Evolutionary conservation across 2,113 vertebrate genomes (phyloP).

Genomic region (Sterrhoptilus dennistouni): DNA sequence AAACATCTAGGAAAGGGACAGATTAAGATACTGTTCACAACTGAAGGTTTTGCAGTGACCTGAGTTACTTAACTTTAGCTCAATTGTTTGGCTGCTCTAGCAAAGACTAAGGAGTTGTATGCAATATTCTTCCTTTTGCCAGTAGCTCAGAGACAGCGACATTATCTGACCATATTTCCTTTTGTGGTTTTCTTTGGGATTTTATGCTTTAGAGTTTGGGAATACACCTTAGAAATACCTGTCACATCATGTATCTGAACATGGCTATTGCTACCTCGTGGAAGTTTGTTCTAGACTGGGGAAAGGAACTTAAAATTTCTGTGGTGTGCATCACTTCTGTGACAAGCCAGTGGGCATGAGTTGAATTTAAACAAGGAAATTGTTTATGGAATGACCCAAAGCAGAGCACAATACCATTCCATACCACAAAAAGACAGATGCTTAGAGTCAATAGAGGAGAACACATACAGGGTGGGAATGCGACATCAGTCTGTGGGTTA

Average conservation of each 20-base stretch:
- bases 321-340: background rate
- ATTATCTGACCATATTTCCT: background rate
- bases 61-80: background rate
- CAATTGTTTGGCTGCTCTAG: background rate
- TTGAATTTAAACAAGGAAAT: background rate
- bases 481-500: background rate
- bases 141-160: background rate
- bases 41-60: background rate
- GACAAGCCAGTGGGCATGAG: background rate
- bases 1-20: background rate
- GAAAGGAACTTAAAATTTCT: background rate
- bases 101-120: background rate
- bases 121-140: background rate
- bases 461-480: background rate
- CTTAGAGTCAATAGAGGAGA: background rate
- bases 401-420: background rate
- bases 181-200: background rate
- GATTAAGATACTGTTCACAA: background rate
- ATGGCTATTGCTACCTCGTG: background rate
- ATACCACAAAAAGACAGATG: background rate
- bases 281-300: background rate
- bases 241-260: background rate
- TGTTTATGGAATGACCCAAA: background rate
- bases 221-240: background rate
- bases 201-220: background rate